Evolutionary conservation across 92 coral and sea anemone species (phyloP).

Genomic region (Actinostola sp.): DNA sequence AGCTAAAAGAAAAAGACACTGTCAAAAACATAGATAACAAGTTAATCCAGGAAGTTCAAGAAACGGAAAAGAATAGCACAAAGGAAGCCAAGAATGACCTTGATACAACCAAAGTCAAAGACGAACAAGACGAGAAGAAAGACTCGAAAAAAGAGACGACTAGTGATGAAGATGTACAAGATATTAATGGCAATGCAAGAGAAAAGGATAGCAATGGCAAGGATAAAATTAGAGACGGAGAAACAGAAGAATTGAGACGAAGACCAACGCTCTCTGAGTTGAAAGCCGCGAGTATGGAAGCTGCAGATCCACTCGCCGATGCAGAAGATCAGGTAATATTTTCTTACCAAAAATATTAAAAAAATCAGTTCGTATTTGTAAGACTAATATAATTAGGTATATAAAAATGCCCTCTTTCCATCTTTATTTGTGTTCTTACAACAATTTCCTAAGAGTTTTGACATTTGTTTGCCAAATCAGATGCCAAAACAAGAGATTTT

Average conservation of each 20-base stretch:
- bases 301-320: slow-evolving; percentile 44
- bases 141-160: slow-evolving; percentile 28
- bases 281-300: slow-evolving; percentile 57
- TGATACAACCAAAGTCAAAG: slow-evolving; percentile 7
- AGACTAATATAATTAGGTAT: background rate
- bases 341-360: no score
- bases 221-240: slow-evolving; percentile 10
- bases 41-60: slow-evolving; percentile 36
- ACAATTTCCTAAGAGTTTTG: no score
- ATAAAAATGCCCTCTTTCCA: background rate
- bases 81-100: slow-evolving; percentile 12
- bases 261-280: slow-evolving; percentile 83
- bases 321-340: no score
- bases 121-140: slow-evolving; percentile 37
- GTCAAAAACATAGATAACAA: slow-evolving; percentile 30
- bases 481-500: background rate
- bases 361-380: no score
- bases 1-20: slow-evolving; percentile 12
- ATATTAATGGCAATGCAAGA: background rate
- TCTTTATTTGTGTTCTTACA: background rate
- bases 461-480: background rate
- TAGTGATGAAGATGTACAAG: slow-evolving; percentile 28
- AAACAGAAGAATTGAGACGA: slow-evolving; percentile 45
- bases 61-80: slow-evolving; percentile 5
- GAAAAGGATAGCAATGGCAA: slow-evolving; percentile 4